A percentile compares a stretch with the other conserved stretches of the same genome.
These are phyloP conservation scores for Pleuronectes platessa DNA, from an alignment of 2,113 vertebrate species.

Conservation along the genomic window DNA sequence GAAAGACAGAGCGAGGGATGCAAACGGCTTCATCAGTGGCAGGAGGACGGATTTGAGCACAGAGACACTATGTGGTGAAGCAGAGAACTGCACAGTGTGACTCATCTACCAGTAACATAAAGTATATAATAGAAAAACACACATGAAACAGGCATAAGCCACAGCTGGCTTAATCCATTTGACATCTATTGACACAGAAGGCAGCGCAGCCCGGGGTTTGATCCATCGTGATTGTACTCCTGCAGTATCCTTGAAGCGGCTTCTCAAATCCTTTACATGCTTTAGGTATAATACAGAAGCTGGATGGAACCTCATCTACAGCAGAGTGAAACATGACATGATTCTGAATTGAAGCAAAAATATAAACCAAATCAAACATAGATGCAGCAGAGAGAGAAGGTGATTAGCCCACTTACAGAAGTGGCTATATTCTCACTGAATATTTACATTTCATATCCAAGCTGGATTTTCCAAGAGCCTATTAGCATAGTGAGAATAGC, in stretches of 20 bases:
- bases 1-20: neutral
- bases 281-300: neutral
- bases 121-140: neutral
- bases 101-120: neutral
- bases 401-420: neutral
- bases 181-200: conserved; percentile 22
- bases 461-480: conserved; percentile 6
- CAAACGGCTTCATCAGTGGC: neutral
- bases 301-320: neutral
- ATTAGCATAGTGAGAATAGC: conserved; percentile 1
- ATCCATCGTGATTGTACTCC: neutral
- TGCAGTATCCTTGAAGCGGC: neutral
- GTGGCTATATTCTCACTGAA: neutral
- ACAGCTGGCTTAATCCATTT: conserved; percentile 9
- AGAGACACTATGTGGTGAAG: conserved; percentile 76
- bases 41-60: conserved; percentile 49
- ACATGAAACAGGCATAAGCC: neutral
- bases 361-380: neutral
- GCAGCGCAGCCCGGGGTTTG: conserved; percentile 20
- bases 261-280: neutral
- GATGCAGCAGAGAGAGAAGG: neutral
- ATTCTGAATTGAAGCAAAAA: neutral
- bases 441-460: conserved; percentile 17
- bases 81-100: conserved; percentile 44
- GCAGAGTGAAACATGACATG: neutral